Base-by-base conservation (phyloP, 1,140 invertebrate genomes). In the Drosophila ambigua region DNA sequence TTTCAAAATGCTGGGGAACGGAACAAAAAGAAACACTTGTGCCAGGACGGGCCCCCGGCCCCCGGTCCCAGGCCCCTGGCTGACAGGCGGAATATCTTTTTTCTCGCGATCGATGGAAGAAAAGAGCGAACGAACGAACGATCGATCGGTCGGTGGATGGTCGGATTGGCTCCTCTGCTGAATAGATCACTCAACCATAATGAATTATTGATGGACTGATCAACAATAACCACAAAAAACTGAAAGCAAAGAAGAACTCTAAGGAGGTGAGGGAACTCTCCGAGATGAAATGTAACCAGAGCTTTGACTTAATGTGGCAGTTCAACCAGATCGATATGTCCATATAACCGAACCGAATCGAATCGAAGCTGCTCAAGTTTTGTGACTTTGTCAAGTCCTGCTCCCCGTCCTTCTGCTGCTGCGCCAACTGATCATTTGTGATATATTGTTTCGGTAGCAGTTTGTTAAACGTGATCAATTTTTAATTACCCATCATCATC, bases 391-490 rank as follows among this genome's bases (percentile, higher is more conserved):
- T 69, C 67, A 71, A 71, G 65, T 69, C 65, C 52, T 44, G 51
- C 67, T 50, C n/a, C 62, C 43, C 8, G 2, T 39, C 3, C 35
- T 39, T 2, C 35, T 44, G 44, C 66, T 69, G 3, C 51, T 16
- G 35, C 8, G 13, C 31, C 26, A 11, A 35, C 61, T 52, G 59
- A 65, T 65, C 51, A 76, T 61, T 54, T 89, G 83, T 88, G 83
- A 88, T 88, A 88, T 88, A 88, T 88, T 88, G 83, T 89, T 83
- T 88, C 82, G 65, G 84, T 83, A 88, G 83, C 83, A 88, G 87
- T 88, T 88, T 88, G 83, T 89, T 88, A 88, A 88, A 88, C 83
- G 83, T 88, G 83, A 88, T 88, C 83, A 88, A 88, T 88, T 88
- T 88, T 88, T 88, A 88, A 88, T 88, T 88, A 88, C 83, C 83